Conservation (phyloP, 2,888 invertebrate species). For the Trimorus sp. region DNA sequence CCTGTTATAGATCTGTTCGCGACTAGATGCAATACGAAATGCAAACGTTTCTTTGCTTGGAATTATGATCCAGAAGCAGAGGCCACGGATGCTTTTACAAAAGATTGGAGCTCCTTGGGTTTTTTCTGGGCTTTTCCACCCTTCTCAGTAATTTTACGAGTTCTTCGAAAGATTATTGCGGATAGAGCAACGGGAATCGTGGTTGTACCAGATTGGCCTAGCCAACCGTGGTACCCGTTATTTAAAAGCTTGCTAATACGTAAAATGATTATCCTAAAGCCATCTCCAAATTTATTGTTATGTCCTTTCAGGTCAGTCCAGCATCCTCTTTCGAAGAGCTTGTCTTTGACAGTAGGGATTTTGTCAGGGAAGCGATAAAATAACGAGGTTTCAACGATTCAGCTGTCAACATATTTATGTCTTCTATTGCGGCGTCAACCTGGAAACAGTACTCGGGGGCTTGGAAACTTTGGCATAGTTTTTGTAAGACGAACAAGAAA, state of each 20-base stretch:
- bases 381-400: slow-evolving; percentile 3
- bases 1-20: too few species aligned
- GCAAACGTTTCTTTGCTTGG: too few species aligned
- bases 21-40: too few species aligned
- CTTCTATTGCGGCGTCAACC: slow-evolving; percentile 46
- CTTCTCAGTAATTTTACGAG: slow-evolving; percentile 31
- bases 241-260: background rate
- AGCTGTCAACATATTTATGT: slow-evolving; percentile 52
- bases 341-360: slow-evolving; percentile 52
- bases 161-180: slow-evolving; percentile 44
- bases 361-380: slow-evolving; percentile 18
- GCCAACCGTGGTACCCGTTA: background rate
- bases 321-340: slow-evolving; percentile 34
- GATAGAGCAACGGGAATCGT: background rate
- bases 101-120: background rate
- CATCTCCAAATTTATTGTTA: slow-evolving; percentile 9
- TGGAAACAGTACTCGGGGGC: slow-evolving; percentile 29
- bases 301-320: slow-evolving; percentile 50
- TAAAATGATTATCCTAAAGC: background rate
- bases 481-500: slow-evolving; percentile 23
- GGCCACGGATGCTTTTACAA: too few species aligned
- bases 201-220: too few species aligned
- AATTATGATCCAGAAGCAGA: too few species aligned
- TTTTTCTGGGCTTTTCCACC: slow-evolving; percentile 42
- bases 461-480: slow-evolving; percentile 64